Evolutionary conservation across 2,888 invertebrate genomes (phyloP).

Genomic region (Scelioninae gen. 2): DNA sequence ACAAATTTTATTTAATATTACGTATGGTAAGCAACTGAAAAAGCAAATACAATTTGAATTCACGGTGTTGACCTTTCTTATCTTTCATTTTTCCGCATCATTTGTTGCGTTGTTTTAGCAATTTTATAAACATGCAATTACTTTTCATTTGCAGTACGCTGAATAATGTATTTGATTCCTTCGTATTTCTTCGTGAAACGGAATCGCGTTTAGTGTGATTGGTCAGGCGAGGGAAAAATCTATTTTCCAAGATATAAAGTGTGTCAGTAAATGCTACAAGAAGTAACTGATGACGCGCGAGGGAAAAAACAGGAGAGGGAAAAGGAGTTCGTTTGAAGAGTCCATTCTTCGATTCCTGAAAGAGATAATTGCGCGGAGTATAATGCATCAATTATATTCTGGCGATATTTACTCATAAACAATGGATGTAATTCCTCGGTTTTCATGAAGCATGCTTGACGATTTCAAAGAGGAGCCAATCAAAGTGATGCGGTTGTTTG

Average conservation of each 20-base stretch:
- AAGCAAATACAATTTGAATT: too few relatives aligned
- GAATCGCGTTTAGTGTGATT: slow-evolving; percentile 62
- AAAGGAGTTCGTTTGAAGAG: slow-evolving; percentile 2
- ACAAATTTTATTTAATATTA: too few relatives aligned
- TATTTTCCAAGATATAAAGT: slow-evolving; percentile 50
- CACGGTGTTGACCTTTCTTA: not conserved
- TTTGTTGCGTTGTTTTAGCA: slow-evolving; percentile 30
- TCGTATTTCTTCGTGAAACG: slow-evolving; percentile 56
- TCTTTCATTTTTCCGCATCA: not conserved
- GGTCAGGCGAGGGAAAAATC: slow-evolving; percentile 42
- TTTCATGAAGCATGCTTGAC: slow-evolving; percentile 22
- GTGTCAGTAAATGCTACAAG: slow-evolving; percentile 41
- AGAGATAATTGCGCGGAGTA: slow-evolving; percentile 35
- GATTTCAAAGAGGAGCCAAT: slow-evolving; percentile 10
- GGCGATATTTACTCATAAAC: slow-evolving; percentile 42
- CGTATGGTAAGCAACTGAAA: too few relatives aligned
- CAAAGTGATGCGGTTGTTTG: not conserved
- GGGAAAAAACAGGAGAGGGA: not conserved
- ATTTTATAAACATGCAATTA: slow-evolving; percentile 44
- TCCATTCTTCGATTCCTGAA: slow-evolving; percentile 30
- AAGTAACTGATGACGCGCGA: slow-evolving; percentile 45
- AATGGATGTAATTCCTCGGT: slow-evolving; percentile 26
- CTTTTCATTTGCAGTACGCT: slow-evolving; percentile 57
- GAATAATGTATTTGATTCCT: slow-evolving; percentile 69
- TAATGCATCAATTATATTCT: slow-evolving; percentile 36